phyloP scores from a whole-genome alignment of 2,113 vertebrate species.

The Barbus barbus region DNA sequence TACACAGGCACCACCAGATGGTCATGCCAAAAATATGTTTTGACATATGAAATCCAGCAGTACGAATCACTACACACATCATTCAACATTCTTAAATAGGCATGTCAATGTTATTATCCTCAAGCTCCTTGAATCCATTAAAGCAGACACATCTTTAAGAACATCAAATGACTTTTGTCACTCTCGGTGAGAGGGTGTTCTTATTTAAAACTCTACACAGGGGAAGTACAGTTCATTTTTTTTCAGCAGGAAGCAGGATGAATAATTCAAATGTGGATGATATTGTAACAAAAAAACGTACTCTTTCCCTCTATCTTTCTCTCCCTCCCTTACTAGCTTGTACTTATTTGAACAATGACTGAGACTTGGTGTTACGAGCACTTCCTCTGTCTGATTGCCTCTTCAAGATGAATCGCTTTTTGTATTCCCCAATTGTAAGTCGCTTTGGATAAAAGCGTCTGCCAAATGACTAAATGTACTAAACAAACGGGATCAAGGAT shows the following conservation, averaged over 20 bases:
- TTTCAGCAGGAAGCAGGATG: background rate
- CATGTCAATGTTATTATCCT: background rate
- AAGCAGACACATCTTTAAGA: background rate
- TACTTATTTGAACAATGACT: too few species aligned
- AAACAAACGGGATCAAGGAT: constrained; percentile 11
- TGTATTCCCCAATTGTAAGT: too few species aligned
- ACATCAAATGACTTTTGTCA: constrained; percentile 3
- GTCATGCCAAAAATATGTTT: background rate
- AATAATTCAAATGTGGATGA: background rate
- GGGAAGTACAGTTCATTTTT: background rate
- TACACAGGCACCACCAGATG: background rate
- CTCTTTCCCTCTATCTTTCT: too few species aligned
- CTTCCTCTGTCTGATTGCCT: too few species aligned
- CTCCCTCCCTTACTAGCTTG: too few species aligned
- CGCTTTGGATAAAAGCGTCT: too few species aligned
- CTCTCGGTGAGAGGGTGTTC: background rate
- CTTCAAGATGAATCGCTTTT: too few species aligned
- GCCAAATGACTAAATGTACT: too few species aligned
- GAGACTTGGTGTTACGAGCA: too few species aligned
- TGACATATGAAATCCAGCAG: background rate
- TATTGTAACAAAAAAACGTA: too few species aligned
- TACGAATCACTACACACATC: background rate
- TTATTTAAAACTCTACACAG: background rate
- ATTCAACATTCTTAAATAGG: background rate
- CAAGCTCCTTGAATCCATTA: background rate